Evolutionary conservation across 2,797 vertebrate species (phyloP), one percentile per base, ranked within the genome.

Genomic region (Lacerta agilis): DNA sequence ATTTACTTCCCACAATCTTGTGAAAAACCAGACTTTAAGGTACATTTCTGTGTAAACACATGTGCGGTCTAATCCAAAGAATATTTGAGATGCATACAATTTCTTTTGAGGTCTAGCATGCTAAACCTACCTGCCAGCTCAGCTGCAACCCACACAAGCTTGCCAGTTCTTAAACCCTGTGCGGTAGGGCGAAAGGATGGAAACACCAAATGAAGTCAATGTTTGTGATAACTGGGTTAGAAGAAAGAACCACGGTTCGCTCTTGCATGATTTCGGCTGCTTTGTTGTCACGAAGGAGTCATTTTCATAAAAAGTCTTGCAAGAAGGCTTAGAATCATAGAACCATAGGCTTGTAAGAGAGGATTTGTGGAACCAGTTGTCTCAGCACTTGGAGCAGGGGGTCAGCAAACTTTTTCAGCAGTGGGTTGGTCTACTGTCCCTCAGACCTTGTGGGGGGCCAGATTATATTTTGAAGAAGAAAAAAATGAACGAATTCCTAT

Each of bases 41-140:
- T 38, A 85, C 67, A 49, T 20, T 8, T 43, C 10, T 45, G 76
- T 67, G 5, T 23, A 43, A 43, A 33, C 76, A 8, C 29, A 11
- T 11, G 20, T 9, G 5, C 38, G 27, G 36, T 25, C 45, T 78
- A 75, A 86, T 15, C 4, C 76, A 13, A 15, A 49, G 1, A n/a
- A 17, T 33, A 61, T 78, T 9, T 8, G 25, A 72, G 1, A 1
- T 33, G 55, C 58, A 55, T 80, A 75, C 82, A 67, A 78, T 27
- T 91, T 55, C 20, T 75, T 33, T 55, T 91, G 81, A 83, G 67
- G 43, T 83, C 1, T 38, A 82, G 45, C 0, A 55, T 76, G 27
- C 49, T 78, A 80, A 85, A 73, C 58, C 84, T 87, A 13, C 83
- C 64, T 91, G 38, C 89, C 86, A 89, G 36, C 81, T 82, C 43